A percentile compares a stretch with the other conserved stretches of the same genome.
Evolutionary conservation across 1,140 invertebrate genomes (phyloP).

Genomic region (Drosophila bocqueti): DNA sequence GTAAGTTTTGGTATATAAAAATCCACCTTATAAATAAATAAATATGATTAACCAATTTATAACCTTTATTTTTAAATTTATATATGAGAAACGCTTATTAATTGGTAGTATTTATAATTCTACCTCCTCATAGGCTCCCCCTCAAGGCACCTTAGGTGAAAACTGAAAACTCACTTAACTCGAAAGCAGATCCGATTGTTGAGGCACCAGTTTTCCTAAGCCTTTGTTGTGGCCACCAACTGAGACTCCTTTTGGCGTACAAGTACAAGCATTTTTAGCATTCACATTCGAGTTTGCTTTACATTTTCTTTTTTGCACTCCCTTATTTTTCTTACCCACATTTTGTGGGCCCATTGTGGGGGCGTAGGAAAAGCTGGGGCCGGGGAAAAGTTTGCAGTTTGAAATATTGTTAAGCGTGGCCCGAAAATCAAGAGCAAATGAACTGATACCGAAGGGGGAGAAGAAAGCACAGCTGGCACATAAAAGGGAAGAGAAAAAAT

Average conservation of each 20-base stretch:
- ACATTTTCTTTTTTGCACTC: slow-evolving; percentile 29
- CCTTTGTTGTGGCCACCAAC: slow-evolving; percentile 31
- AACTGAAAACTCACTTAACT: slow-evolving; percentile 16
- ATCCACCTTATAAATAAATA: not conserved
- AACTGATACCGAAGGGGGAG: slow-evolving; percentile 34
- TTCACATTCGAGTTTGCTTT: slow-evolving; percentile 67
- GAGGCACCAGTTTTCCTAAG: slow-evolving; percentile 1
- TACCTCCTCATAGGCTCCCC: slow-evolving; percentile 1
- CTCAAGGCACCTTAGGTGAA: not conserved
- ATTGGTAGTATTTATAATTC: not conserved
- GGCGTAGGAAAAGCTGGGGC: slow-evolving; percentile 41
- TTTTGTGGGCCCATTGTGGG: slow-evolving; percentile 49
- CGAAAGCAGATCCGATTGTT: slow-evolving; percentile 13
- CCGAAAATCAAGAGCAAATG: slow-evolving; percentile 58
- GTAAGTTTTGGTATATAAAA: not conserved
- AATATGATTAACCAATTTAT: accelerated
- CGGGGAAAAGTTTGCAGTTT: slow-evolving; percentile 74
- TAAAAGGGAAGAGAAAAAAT: slow-evolving; percentile 29
- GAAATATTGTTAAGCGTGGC: slow-evolving; percentile 76
- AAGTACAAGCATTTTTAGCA: slow-evolving; percentile 39
- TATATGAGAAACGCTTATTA: too few species aligned
- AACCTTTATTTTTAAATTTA: too few species aligned
- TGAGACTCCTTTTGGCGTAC: slow-evolving; percentile 19
- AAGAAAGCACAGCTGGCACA: slow-evolving; percentile 60
- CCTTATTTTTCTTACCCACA: slow-evolving; percentile 33